These are phyloP conservation scores for Dasypogon diadema DNA, from an alignment of 2,888 invertebrate genomes.

Conservation along the genomic window DNA sequence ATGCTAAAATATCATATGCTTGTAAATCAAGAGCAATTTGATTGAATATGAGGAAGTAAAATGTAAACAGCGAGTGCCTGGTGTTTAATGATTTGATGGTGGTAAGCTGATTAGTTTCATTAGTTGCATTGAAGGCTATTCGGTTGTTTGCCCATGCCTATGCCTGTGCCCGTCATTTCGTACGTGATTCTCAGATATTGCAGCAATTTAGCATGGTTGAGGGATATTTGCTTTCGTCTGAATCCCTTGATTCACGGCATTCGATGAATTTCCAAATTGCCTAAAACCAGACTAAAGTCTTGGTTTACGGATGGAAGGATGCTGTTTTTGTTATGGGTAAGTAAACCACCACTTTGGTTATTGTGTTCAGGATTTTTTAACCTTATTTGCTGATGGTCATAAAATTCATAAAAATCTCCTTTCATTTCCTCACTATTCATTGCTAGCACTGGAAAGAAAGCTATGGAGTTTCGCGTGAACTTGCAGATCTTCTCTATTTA, in stretches of 20 bases:
- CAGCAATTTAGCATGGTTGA: conserved; percentile 44
- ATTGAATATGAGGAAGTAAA: background rate
- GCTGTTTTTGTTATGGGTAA: no score
- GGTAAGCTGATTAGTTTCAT: conserved; percentile 40
- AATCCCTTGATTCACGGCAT: conserved; percentile 26
- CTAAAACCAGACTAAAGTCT: conserved; percentile 10
- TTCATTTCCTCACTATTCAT: no score
- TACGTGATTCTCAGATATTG: conserved; percentile 45
- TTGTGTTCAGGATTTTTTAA: no score
- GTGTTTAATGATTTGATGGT: conserved; percentile 18
- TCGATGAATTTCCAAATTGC: conserved; percentile 30
- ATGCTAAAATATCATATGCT: background rate
- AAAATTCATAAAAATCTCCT: no score
- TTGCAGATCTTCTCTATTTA: no score
- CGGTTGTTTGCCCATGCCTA: conserved; percentile 20
- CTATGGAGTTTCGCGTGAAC: no score
- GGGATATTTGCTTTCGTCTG: conserved; percentile 43
- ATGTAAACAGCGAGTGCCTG: no score
- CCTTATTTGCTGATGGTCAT: no score
- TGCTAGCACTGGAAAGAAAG: no score
- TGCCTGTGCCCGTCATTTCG: conserved; percentile 21
- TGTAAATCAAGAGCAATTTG: conserved; percentile 23
- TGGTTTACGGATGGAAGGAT: background rate
- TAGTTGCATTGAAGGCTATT: conserved; percentile 19
- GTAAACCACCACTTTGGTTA: no score